Conservation (phyloP, 1,140 invertebrate species). For the Macrosteles quadrilineatus region DNA sequence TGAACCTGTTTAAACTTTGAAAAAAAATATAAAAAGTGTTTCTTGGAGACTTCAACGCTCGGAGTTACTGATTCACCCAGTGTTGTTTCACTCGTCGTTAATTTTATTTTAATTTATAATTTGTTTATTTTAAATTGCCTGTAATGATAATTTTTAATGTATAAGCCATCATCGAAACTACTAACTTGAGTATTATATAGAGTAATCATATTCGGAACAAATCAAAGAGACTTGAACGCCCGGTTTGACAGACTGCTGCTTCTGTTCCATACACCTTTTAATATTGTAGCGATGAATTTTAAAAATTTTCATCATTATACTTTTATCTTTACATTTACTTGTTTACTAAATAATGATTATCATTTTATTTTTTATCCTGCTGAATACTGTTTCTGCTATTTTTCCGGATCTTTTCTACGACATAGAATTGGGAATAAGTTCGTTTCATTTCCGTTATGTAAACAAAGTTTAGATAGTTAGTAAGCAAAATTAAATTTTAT, state of each 20-base stretch:
- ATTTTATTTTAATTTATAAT: not conserved
- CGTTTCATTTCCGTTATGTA: not conserved
- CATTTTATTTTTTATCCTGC: not conserved
- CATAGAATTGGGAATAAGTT: not conserved
- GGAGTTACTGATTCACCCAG: not conserved
- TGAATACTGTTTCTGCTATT: not conserved
- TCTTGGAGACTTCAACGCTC: not conserved
- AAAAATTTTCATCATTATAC: no score
- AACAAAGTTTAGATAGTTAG: not conserved
- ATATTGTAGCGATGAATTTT: not conserved
- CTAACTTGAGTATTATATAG: not conserved
- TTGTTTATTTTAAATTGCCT: not conserved
- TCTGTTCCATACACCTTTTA: not conserved
- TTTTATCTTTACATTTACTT: no score
- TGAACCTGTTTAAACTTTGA: no score
- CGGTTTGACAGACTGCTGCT: not conserved
- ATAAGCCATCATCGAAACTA: not conserved
- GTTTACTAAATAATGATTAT: no score
- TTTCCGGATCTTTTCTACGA: not conserved
- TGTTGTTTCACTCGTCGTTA: not conserved
- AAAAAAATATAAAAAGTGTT: not conserved
- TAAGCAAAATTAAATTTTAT: no score
- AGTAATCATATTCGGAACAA: not conserved
- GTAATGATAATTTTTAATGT: not conserved
- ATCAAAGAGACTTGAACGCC: not conserved